Percentiles rank a stretch among this genome's conserved stretches.
phyloP scores from a whole-genome alignment of 2,888 invertebrate genomes.

The Deilephila elpenor region DNA sequence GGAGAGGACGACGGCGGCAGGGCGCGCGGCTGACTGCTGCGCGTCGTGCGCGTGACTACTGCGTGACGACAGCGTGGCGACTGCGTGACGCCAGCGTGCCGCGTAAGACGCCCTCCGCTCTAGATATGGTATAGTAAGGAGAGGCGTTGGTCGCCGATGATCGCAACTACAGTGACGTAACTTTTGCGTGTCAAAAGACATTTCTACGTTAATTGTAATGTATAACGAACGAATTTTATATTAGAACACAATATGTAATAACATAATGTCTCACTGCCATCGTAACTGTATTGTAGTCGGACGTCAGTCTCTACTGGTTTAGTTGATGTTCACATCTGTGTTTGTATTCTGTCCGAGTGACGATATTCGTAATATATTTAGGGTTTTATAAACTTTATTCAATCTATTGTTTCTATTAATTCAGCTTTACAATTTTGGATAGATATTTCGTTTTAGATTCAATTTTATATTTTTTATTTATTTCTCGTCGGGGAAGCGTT shows the following conservation, averaged over 20 bases:
- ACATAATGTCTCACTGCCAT: slow-evolving; percentile 26
- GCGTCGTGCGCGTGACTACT: background rate
- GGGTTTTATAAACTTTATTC: slow-evolving; percentile 20
- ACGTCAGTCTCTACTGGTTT: slow-evolving; percentile 9
- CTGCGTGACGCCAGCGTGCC: background rate
- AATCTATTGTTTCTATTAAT: slow-evolving; percentile 13
- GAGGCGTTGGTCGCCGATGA: slow-evolving; percentile 32
- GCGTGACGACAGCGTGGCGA: background rate
- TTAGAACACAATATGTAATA: slow-evolving; percentile 32
- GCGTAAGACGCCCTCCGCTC: background rate
- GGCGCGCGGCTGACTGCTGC: slow-evolving; percentile 1
- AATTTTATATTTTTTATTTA: slow-evolving; percentile 6
- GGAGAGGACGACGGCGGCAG: background rate
- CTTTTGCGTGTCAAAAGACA: slow-evolving; percentile 79
- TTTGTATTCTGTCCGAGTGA: slow-evolving; percentile 14
- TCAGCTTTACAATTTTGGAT: slow-evolving; percentile 15
- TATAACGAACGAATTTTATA: slow-evolving; percentile 42
- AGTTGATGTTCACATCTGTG: slow-evolving; percentile 12
- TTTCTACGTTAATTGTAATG: slow-evolving; percentile 45
- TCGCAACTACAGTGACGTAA: slow-evolving; percentile 49
- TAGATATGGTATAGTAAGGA: background rate
- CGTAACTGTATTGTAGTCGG: slow-evolving; percentile 8
- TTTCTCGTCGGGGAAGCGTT: slow-evolving; percentile 7
- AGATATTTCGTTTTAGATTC: slow-evolving; percentile 10
- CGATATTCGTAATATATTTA: slow-evolving; percentile 16